Conservation (phyloP, 1,140 invertebrate genomes). For the Diabrotica undecimpunctata region DNA sequence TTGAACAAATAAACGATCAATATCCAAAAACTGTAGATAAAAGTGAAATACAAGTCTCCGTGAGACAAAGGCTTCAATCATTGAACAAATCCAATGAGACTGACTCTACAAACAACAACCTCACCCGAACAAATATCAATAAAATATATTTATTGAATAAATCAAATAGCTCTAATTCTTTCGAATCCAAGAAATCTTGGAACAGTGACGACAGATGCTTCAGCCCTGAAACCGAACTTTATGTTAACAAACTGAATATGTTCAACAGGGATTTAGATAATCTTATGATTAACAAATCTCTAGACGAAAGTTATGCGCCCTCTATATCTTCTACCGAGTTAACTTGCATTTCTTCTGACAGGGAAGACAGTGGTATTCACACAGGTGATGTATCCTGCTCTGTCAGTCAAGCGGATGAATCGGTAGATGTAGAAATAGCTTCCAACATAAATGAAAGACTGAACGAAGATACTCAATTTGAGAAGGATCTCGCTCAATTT, state of each 20-base stretch:
- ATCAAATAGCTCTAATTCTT: conserved; percentile 26
- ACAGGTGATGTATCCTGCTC: conserved; percentile 74
- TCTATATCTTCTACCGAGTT: conserved; percentile 53
- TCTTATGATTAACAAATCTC: conserved; percentile 37
- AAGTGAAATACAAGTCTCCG: conserved; percentile 31
- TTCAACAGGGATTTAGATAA: conserved; percentile 40
- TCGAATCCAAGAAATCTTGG: conserved; percentile 30
- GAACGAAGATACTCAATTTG: conserved; percentile 30
- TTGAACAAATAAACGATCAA: conserved; percentile 53
- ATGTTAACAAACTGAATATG: conserved; percentile 40
- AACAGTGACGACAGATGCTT: conserved; percentile 33
- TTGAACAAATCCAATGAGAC: conserved; percentile 41
- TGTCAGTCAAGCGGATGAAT: conserved; percentile 68
- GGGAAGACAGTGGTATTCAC: conserved; percentile 78
- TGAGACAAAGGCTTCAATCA: conserved; percentile 37
- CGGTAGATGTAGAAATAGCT: conserved; percentile 47
- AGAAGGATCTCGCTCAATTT: conserved; percentile 20
- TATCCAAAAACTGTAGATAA: conserved; percentile 34
- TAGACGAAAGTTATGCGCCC: conserved; percentile 52
- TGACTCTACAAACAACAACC: conserved; percentile 30
- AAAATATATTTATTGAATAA: conserved; percentile 39
- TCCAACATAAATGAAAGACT: conserved; percentile 38
- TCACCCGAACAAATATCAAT: conserved; percentile 27
- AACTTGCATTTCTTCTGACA: conserved; percentile 60
- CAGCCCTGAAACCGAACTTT: conserved; percentile 40